Evolutionary conservation across 2,888 invertebrate genomes (phyloP).

Genomic region (Drosophila robusta): DNA sequence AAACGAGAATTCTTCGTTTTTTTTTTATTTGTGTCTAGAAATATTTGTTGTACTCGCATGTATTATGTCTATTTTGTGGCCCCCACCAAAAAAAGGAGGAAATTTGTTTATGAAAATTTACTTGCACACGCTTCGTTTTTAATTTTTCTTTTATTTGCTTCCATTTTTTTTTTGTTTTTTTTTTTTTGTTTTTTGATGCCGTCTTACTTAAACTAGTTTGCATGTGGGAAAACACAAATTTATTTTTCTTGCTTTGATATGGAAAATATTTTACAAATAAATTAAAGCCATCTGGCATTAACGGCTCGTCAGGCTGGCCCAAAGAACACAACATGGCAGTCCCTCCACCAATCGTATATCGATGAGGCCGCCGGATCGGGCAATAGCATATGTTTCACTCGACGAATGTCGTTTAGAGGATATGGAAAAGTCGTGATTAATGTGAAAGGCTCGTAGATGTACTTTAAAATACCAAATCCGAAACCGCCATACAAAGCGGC

Average conservation of each 20-base stretch:
- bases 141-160: slow-evolving; percentile 23
- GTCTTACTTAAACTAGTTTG: slow-evolving; percentile 47
- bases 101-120: slow-evolving; percentile 68
- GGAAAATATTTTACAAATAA: slow-evolving; percentile 79
- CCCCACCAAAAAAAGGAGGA: slow-evolving; percentile 19
- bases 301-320: slow-evolving; percentile 49
- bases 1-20: slow-evolving; percentile 19
- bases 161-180: slow-evolving; percentile 9
- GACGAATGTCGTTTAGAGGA: slow-evolving; percentile 27
- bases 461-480: slow-evolving; percentile 8
- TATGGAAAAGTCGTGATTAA: slow-evolving; percentile 51
- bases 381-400: slow-evolving; percentile 5
- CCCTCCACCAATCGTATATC: slow-evolving; percentile 19
- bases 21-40: neutral
- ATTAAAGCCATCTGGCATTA: slow-evolving; percentile 79
- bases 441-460: slow-evolving; percentile 17
- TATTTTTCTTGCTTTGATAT: slow-evolving; percentile 77
- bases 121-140: slow-evolving; percentile 58
- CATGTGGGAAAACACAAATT: slow-evolving; percentile 58
- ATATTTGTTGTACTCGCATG: slow-evolving; percentile 13
- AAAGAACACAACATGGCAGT: slow-evolving; percentile 14
- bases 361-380: slow-evolving; percentile 4
- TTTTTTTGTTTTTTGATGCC: slow-evolving; percentile 1
- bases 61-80: slow-evolving; percentile 16
- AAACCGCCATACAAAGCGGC: slow-evolving; percentile 7